Base-by-base conservation (phyloP, 1,140 invertebrate species). In the Zaprionus kolodkinae region DNA sequence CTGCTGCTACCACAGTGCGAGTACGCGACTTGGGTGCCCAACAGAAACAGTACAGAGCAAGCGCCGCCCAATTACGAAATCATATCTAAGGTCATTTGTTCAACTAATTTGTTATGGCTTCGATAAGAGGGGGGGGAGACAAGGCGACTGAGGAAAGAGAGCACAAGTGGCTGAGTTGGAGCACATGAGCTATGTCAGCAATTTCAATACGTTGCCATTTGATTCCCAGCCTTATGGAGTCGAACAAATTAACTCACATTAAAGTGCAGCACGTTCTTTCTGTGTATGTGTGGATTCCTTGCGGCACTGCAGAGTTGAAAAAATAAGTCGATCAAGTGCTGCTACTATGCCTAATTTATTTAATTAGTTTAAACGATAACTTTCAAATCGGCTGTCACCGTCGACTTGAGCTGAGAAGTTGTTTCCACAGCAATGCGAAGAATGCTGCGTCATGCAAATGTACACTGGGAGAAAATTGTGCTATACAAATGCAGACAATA, bases 61-160 rank as follows among this genome's bases (percentile, higher is more conserved):
- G 70, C 82, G 71, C 72, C 77, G 70, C 70, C 84, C 84, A 84
- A 81, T 88, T 88, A 84, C 84, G 84, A 88, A 88, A 88, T 88
- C 84, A 89, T 88, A 89, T 88, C 84, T 88, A 88, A 88, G 84
- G 84, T 88, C 84, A 89, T 88, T 89, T 88, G 84, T 88, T 81
- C 66, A 57, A 69, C 84, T 88, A 89, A 88, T 88, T 88, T 89
- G 75, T 67, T 57, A 67, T 45, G 69, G 65, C 55, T 63, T 64
- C 62, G 45, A 55, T 65, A 56, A 63, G 12, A 48, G 13, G 35
- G 13, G 10, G 6, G 11, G 38, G 13, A 15, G 13, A 10, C 1
- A 50, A 33, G 30, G 30, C n/a, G n/a, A n/a, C n/a, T 33, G 4
- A 3, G 3, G 33, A 10, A 7, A 7, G 43, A 40, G 38, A 40